phyloP scores from a whole-genome alignment of 2,113 vertebrate genomes.

The Haplotaxodon microlepis region DNA sequence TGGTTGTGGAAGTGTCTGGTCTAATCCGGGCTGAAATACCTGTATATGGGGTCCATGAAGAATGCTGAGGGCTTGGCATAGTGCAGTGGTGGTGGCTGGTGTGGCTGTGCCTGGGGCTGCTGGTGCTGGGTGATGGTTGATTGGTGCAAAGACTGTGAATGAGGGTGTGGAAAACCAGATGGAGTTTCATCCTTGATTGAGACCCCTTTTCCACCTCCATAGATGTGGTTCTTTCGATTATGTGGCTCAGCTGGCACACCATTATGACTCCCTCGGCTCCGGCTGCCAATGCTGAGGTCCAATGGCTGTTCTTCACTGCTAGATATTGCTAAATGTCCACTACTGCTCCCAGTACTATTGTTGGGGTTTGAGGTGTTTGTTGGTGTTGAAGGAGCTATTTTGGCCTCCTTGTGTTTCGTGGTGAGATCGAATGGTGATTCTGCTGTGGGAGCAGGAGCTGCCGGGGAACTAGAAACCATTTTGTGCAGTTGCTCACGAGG shows the following conservation, averaged over 20 bases:
- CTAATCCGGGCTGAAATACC: slow-evolving; percentile 86
- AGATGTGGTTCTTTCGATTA: slow-evolving; percentile 85
- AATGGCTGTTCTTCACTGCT: slow-evolving; percentile 88
- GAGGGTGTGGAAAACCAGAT: slow-evolving; percentile 72
- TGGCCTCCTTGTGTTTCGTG: slow-evolving; percentile 89
- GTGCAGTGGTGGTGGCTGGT: slow-evolving; percentile 88
- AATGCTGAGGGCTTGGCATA: slow-evolving; percentile 97
- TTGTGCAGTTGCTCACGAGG: slow-evolving; percentile 88
- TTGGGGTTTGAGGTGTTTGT: slow-evolving; percentile 67
- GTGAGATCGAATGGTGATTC: slow-evolving; percentile 98
- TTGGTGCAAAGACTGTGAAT: slow-evolving; percentile 80
- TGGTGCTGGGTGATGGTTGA: slow-evolving; percentile 79
- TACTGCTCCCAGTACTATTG: slow-evolving; percentile 43
- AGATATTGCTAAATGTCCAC: slow-evolving; percentile 46
- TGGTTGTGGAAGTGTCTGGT: not conserved
- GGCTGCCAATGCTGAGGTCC: slow-evolving; percentile 92
- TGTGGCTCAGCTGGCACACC: slow-evolving; percentile 75
- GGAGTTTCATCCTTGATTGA: slow-evolving; percentile 75
- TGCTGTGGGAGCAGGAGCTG: slow-evolving; percentile 52
- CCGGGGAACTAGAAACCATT: slow-evolving; percentile 54
- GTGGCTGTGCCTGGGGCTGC: slow-evolving; percentile 78
- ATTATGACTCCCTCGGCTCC: slow-evolving; percentile 85
- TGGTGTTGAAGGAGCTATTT: slow-evolving; percentile 65
- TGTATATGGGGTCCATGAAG: slow-evolving; percentile 99
- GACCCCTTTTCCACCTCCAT: slow-evolving; percentile 72